These are phyloP conservation scores for western clawed frog (Xenopus tropicalis) DNA, from an alignment of 2,113 vertebrate species.

Conservation along the genomic window UCB_Xtro_10.0 CM004450.2:25651501-25652000, in stretches of 20 bases:
- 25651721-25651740: too few relatives aligned
- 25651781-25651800: too few relatives aligned
- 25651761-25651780: too few relatives aligned
- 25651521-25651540: constrained; percentile 77
- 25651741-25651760: too few relatives aligned
- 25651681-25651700: constrained; percentile 60
- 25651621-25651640: constrained; percentile 55
- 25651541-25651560: constrained; percentile 70
- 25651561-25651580: constrained; percentile 55
- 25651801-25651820: too few relatives aligned
- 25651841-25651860: too few relatives aligned
- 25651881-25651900: not conserved
- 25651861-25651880: not conserved
- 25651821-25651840: too few relatives aligned
- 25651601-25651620: constrained; percentile 48
- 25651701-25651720: constrained; percentile 54
- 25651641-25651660: constrained; percentile 65
- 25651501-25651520: constrained; percentile 58
- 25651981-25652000: too few relatives aligned
- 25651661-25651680: constrained; percentile 73
- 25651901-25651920: too few relatives aligned
- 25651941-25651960: too few relatives aligned
- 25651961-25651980: too few relatives aligned
- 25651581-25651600: constrained; percentile 35
- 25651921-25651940: too few relatives aligned